Base-by-base conservation (phyloP, 2,113 vertebrate species). In the Amphiprion percula region DNA sequence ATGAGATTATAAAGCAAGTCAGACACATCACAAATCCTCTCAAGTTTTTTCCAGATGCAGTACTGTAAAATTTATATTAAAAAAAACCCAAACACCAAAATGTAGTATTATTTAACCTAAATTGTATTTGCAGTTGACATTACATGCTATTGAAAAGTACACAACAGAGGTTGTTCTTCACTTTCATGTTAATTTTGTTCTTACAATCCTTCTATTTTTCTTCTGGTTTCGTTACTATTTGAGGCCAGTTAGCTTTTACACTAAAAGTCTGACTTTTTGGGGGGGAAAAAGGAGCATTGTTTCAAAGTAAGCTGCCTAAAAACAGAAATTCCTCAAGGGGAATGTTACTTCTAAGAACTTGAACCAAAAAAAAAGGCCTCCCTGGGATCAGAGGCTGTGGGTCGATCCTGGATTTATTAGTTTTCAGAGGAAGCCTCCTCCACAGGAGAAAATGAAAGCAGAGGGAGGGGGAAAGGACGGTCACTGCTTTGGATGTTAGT, bases 341-440 rank as follows among this genome's bases (percentile, higher is more conserved):
- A 58, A 15, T 9, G 37, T 73, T 16, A 17, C 30, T 90, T 87
- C 68, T 46, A 52, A 60, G 60, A 84, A 70, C 5, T 68, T 37
- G 12, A 77, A 49, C 3, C 5, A 16, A 81, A 75, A 30, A 76
- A 59, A 70, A 68, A 61, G 28, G 62, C 76, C 54, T 77, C 80
- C 10, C 53, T 24, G 23, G 78, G 75, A 87, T 87, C 85, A 73
- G 39, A 67, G 74, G 54, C 82, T 78, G 47, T 7, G 7, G 66
- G 55, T 65, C 1, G 14, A 83, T 54, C 82, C 61, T 47, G 69
- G 41, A 67, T 88, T 90, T 91, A 90, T 90, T 90, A 77, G 69
- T 90, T 92, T 89, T 87, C 74, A 50, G 30, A 69, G 59, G 61
- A 74, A 82, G 14, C 68, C 68, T 62, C 58, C 79, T 77, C 74